These are phyloP conservation scores for Otus sunia DNA, from an alignment of 2,113 vertebrate genomes.

Conservation along the genomic window DNA sequence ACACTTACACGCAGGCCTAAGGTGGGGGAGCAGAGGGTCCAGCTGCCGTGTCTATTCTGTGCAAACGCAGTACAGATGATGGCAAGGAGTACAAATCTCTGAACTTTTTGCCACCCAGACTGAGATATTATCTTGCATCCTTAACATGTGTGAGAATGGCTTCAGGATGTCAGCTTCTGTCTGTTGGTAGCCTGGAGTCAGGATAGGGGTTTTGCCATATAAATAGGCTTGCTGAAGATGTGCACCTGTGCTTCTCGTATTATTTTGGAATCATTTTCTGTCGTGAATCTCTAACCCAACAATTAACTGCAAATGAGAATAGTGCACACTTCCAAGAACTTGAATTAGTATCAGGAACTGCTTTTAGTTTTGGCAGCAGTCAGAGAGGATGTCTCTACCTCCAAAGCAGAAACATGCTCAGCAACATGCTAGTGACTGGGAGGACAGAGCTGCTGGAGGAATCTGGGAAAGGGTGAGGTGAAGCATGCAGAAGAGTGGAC, in stretches of 20 bases:
- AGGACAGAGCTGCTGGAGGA: neutral
- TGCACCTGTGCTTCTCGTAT: neutral
- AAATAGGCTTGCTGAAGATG: neutral
- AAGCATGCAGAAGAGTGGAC: neutral
- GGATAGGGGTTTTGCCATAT: neutral
- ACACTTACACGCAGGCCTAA: neutral
- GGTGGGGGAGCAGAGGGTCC: neutral
- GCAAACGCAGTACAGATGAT: fast-evolving
- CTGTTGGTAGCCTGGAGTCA: neutral
- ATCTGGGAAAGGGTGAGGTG: neutral
- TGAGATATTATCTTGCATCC: neutral
- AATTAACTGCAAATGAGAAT: neutral
- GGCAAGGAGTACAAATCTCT: neutral
- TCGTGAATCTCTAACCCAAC: neutral
- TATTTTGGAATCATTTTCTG: neutral
- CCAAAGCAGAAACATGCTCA: neutral
- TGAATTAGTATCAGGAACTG: neutral
- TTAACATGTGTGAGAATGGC: neutral
- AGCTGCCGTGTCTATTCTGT: fast-evolving
- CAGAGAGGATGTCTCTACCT: neutral
- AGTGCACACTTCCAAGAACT: neutral
- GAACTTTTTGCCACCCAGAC: neutral
- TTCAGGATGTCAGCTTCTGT: neutral
- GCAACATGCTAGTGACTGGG: neutral
- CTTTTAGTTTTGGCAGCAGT: neutral